Base-by-base conservation (phyloP, 2,113 vertebrate species). In the Aepyceros melampus region DNA sequence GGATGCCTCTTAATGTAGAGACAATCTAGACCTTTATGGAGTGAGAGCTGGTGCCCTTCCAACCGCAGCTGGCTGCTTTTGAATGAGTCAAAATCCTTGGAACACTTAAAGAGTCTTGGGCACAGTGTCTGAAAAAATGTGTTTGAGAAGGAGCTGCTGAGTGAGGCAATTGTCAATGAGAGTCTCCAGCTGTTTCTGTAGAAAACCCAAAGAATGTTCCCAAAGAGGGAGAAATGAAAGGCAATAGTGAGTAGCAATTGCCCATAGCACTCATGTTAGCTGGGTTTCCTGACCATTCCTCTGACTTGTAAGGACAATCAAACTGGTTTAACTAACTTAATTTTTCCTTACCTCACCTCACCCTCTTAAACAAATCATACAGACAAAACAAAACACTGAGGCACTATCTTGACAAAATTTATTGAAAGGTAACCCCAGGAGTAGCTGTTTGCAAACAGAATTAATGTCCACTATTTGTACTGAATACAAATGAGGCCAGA, bases 361-460 rank as follows among this genome's bases (percentile, higher is more conserved):
- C 33, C 31, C 60, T 16, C n/a, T 53, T 12, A 27, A 92, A 67
- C 67, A 40, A 71, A 76, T 71, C 40, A 86, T 3, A 56, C 36
- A 87, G 45, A 51, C 45, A 87, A 49, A 86, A 60, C n/a, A 33
- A 58, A 90, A 89, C 33, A 62, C 45, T 4, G 29, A 83, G 74
- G 43, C 58, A 95, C 40, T 79, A 55, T 58, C 71, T 84, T 89
- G 58, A 36, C 40, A 85, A 96, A 96, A 94, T 14, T 67, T 94
- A 91, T 40, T n/a, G 43, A 91, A 81, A 94, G 47, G 13, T 47
- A 96, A 45, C 45, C 43, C 43, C 31, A 84, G 62, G 47, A 82
- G 12, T 76, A 94, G 56, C 56, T 89, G 36, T 96, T 94, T 94
- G 62, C 71, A 95, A 95, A 91, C 16, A 95, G 45, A 97, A 98